Percentiles rank a stretch among this genome's conserved stretches.
Conservation (phyloP, 2,113 vertebrate species). For the Ciconia maguari region DNA sequence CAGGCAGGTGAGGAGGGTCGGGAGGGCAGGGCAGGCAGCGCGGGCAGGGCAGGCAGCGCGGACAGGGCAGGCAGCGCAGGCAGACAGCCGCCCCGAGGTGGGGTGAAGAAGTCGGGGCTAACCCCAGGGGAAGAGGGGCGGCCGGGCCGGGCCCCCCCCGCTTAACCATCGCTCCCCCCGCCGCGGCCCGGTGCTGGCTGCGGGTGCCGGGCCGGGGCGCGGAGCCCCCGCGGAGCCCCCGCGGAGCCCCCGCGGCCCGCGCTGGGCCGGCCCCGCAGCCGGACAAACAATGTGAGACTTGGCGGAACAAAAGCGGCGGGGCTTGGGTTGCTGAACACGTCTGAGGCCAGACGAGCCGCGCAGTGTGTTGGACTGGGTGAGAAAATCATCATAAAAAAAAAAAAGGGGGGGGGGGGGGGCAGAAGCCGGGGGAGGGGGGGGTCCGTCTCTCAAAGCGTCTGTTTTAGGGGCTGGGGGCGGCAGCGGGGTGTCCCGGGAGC, state of each 20-base stretch:
- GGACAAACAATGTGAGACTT: constrained; percentile 83
- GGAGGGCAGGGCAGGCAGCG: too few species aligned
- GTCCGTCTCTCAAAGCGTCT: constrained; percentile 58
- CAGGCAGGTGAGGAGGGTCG: too few species aligned
- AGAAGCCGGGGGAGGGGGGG: neutral
- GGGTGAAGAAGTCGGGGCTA: neutral
- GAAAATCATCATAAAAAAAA: constrained; percentile 58
- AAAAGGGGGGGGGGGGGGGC: neutral
- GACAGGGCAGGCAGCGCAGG: too few species aligned
- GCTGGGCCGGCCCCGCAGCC: constrained; percentile 74
- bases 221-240: constrained; percentile 42
- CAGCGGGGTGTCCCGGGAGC: neutral
- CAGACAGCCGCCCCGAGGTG: neutral
- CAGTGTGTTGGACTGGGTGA: constrained; percentile 74
- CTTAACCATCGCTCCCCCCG: too few species aligned
- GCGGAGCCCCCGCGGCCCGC: constrained; percentile 18
- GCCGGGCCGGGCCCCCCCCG: neutral
- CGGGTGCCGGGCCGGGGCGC: neutral
- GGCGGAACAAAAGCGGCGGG: constrained; percentile 83
- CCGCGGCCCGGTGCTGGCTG: neutral
- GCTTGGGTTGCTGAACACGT: constrained; percentile 89
- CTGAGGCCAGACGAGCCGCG: constrained; percentile 77
- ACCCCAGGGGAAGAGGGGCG: too few species aligned
- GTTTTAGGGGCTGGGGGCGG: constrained; percentile 27
- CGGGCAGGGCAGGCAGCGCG: too few species aligned